Conservation (phyloP, 2,113 vertebrate genomes). For the Sander vitreus region DNA sequence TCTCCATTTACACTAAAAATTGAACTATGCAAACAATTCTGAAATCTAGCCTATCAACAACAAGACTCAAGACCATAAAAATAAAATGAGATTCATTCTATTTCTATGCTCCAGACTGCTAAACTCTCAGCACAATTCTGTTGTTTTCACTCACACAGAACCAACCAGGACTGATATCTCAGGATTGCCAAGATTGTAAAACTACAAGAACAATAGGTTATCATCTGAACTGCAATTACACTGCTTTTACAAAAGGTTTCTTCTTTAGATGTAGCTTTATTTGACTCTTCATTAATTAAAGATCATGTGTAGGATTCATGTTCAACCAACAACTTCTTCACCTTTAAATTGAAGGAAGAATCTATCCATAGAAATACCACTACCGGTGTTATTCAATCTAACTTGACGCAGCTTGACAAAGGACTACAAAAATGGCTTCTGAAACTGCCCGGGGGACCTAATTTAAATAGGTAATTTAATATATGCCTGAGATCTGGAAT, state of each 20-base stretch:
- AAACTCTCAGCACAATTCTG: too few species aligned
- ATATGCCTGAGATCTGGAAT: constrained; percentile 23
- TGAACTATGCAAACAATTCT: too few species aligned
- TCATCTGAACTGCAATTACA: neutral
- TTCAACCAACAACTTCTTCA: neutral
- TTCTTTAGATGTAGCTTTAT: neutral
- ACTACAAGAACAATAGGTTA: too few species aligned
- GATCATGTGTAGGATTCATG: neutral
- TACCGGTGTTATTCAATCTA: neutral
- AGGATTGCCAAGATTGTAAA: neutral
- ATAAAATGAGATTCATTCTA: too few species aligned
- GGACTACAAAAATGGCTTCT: constrained; percentile 71
- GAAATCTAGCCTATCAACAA: too few species aligned
- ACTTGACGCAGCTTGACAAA: neutral
- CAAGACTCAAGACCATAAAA: too few species aligned
- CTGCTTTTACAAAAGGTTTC: neutral
- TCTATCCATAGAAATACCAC: too few species aligned
- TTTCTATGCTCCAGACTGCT: too few species aligned
- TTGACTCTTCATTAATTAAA: neutral
- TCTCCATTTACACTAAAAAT: too few species aligned
- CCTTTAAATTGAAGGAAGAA: constrained; percentile 14
- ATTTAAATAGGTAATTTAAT: constrained; percentile 26
- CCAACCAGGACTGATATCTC: too few species aligned
- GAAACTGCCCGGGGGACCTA: neutral
- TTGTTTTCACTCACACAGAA: too few species aligned